Percentiles rank a stretch among this genome's conserved stretches.
These are phyloP conservation scores for Panthera tigris DNA, from an alignment of 2,113 vertebrate species.

Conservation along the genomic window DNA sequence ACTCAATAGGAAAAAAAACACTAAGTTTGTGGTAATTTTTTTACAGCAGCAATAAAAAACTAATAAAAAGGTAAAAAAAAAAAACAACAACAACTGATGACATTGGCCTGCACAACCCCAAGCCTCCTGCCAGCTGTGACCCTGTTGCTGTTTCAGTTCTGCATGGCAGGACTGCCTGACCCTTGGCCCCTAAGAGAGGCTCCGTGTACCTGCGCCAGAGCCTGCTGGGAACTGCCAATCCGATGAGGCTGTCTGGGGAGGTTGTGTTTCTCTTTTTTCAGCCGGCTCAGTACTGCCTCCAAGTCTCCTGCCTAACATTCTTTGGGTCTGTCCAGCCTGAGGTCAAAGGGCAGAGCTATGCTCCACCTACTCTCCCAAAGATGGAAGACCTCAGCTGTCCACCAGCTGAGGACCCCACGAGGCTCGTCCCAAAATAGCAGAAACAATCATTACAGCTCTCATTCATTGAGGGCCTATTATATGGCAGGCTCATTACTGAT, in stretches of 20 bases:
- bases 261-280: neutral
- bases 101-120: neutral
- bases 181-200: neutral
- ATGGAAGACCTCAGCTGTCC: conserved; percentile 4
- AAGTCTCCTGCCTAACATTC: neutral
- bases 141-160: neutral
- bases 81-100: neutral
- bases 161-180: neutral
- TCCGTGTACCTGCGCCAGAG: neutral
- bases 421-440: neutral
- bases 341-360: conserved; percentile 21
- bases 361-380: neutral
- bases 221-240: neutral
- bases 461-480: neutral
- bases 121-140: neutral
- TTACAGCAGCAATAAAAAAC: neutral
- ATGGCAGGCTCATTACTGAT: neutral
- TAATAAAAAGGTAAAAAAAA: neutral
- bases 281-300: neutral
- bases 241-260: neutral
- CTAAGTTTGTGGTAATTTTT: neutral
- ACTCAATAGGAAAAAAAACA: too few relatives aligned
- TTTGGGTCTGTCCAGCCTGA: neutral
- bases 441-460: neutral
- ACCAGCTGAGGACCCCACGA: neutral